A percentile compares a stretch with the other conserved stretches of the same genome.
phyloP scores from a whole-genome alignment of 2,113 vertebrate genomes.

The Paracanthobrama guichenoti region DNA sequence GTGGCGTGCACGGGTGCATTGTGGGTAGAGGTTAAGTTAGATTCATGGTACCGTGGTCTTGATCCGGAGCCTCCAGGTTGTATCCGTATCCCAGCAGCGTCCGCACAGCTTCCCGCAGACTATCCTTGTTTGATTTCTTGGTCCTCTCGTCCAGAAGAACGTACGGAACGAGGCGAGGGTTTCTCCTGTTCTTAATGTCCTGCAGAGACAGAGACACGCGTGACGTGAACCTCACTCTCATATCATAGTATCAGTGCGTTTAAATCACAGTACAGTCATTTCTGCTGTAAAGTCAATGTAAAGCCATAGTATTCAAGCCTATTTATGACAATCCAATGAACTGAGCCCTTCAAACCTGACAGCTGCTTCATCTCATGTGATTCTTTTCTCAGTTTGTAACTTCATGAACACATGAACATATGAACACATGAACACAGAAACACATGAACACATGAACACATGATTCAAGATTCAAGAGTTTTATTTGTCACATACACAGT shows the following conservation, averaged over 20 bases:
- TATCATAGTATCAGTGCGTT: not conserved
- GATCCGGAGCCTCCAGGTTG: constrained; percentile 91
- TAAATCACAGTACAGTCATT: not conserved
- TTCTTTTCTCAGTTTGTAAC: not conserved
- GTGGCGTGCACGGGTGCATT: too few relatives aligned
- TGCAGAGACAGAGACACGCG: constrained; percentile 55
- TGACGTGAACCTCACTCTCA: constrained; percentile 15
- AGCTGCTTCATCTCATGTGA: too few relatives aligned
- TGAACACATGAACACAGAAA: too few relatives aligned
- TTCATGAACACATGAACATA: too few relatives aligned
- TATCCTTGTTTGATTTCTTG: constrained; percentile 97
- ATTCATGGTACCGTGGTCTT: constrained; percentile 77
- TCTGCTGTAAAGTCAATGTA: not conserved
- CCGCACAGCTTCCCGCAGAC: constrained; percentile 90
- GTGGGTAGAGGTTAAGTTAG: too few relatives aligned
- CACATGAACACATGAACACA: too few relatives aligned
- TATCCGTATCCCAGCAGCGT: constrained; percentile 93
- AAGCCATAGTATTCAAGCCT: not conserved
- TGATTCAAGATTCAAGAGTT: too few relatives aligned
- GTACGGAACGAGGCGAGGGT: constrained; percentile 93
- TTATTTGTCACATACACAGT: too few relatives aligned
- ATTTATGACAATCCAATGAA: not conserved
- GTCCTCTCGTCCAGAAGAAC: constrained; percentile 89
- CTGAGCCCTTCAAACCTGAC: too few relatives aligned
- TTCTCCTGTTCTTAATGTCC: constrained; percentile 93